Evolutionary conservation across 2,797 vertebrate species (phyloP), one percentile per base, ranked within the genome.

Genomic region (Muscicapa comitata): DNA sequence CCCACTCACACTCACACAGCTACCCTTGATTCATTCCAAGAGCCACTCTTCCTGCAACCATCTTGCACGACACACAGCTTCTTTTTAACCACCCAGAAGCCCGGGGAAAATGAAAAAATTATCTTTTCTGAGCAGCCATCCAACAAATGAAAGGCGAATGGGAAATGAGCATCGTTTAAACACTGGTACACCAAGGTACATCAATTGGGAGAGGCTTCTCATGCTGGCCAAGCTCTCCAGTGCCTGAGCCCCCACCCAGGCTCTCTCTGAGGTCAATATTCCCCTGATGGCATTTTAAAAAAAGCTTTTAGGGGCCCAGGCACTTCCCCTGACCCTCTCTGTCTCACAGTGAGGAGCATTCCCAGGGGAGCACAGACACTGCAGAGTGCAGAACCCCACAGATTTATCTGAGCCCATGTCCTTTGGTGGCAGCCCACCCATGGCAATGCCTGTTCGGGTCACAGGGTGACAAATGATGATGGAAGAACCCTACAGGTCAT

Each of bases 401-500:
- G 70, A 40, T 19, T 6, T 9, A 9, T 5, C n/a, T 2, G 2
- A 26, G 57, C 4, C 31, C 1, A 0, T 0, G 23, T 8, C 45
- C 61, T 40, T 4, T 3, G 37, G 20, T 26, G 57, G 29, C 65
- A 51, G 37, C 45, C 35, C 19, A 7, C 0, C 48, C 14, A 10
- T 0, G 3, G 50, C 45, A 20, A 19, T 0, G 7, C 33, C 61
- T 16, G 1, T 1, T 4, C 35, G 3, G 43, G 2, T 29, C 71
- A 11, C 33, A 9, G 0, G 0, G 6, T 4, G 47, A 17, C 3
- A 31, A 2, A 5, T 4, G 8, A 28, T 0, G 5, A 4, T 16
- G 33, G 35, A 17, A 65, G 37, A 13, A 29, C 25, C 29, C n/a
- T 0, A 2, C 2, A 17, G 45, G 23, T 37, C 14, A 4, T 1